A percentile compares a stretch with the other conserved stretches of the same genome.
Evolutionary conservation across 2,797 vertebrate species (phyloP).

Genomic region (Heliangelus exortis): DNA sequence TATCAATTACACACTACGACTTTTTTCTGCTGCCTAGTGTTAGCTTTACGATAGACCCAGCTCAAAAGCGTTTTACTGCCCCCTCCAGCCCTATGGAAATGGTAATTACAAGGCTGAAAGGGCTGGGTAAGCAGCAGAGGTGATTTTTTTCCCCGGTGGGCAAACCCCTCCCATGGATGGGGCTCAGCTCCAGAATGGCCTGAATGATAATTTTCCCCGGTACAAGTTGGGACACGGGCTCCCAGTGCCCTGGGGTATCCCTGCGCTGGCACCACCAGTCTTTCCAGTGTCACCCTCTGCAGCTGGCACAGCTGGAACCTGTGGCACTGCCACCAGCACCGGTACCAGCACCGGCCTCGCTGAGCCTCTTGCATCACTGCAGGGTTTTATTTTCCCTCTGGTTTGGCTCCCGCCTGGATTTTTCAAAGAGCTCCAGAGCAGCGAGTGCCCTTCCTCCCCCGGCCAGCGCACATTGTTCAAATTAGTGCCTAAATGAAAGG

Average conservation of each 20-base stretch:
- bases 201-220: fast-evolving
- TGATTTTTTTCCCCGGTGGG: neutral
- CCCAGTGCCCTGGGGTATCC: fast-evolving
- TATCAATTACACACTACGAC: neutral
- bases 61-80: neutral
- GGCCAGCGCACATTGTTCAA: slow-evolving; percentile 66
- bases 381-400: slow-evolving; percentile 13
- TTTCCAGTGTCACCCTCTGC: neutral
- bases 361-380: neutral
- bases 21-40: neutral
- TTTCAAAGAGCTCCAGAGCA: slow-evolving; percentile 58
- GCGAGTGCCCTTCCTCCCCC: slow-evolving; percentile 20
- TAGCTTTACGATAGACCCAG: neutral
- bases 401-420: slow-evolving; percentile 13
- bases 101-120: neutral
- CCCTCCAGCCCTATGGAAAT: neutral
- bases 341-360: neutral
- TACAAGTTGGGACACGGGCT: fast-evolving
- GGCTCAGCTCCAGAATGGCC: neutral
- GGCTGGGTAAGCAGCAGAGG: neutral
- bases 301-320: neutral
- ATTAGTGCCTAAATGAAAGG: slow-evolving; percentile 77
- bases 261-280: fast-evolving
- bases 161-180: fast-evolving
- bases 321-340: fast-evolving